Percentiles rank a stretch among this genome's conserved stretches.
Conservation (phyloP, 2,113 vertebrate genomes). For the Prunella himalayana region DNA sequence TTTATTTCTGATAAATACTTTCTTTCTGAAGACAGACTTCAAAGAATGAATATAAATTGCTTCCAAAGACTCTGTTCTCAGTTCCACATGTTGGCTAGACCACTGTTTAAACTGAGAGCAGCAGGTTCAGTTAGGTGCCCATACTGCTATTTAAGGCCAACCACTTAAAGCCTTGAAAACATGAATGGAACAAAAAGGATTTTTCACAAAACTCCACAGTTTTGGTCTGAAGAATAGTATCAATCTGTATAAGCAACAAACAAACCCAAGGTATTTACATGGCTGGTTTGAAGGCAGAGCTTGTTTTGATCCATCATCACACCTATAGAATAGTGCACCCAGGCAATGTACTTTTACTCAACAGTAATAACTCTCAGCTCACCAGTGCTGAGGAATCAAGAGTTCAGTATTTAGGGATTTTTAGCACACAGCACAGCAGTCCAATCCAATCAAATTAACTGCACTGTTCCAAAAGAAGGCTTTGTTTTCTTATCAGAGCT, state of each 20-base stretch:
- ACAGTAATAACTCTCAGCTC: neutral
- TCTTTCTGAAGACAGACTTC: neutral
- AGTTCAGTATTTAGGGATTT: neutral
- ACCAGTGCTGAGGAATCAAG: neutral
- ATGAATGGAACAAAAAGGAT: neutral
- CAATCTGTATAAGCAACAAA: neutral
- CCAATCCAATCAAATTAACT: neutral
- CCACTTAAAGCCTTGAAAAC: neutral
- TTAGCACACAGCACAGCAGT: neutral
- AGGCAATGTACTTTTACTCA: neutral
- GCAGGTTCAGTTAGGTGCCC: neutral
- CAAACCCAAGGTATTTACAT: neutral
- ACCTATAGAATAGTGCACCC: rapidly evolving
- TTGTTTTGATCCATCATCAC: neutral
- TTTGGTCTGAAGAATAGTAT: neutral
- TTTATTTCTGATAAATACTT: neutral
- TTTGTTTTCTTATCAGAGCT: neutral
- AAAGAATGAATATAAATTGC: neutral
- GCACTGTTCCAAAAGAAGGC: neutral
- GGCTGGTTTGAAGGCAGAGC: neutral
- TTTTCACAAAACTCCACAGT: neutral
- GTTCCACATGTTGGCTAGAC: neutral
- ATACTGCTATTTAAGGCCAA: neutral
- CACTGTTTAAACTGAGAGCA: neutral
- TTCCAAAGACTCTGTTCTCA: neutral